Evolutionary conservation across 1,140 invertebrate genomes (phyloP).

Genomic region (Brachionus rotundiformis): DNA sequence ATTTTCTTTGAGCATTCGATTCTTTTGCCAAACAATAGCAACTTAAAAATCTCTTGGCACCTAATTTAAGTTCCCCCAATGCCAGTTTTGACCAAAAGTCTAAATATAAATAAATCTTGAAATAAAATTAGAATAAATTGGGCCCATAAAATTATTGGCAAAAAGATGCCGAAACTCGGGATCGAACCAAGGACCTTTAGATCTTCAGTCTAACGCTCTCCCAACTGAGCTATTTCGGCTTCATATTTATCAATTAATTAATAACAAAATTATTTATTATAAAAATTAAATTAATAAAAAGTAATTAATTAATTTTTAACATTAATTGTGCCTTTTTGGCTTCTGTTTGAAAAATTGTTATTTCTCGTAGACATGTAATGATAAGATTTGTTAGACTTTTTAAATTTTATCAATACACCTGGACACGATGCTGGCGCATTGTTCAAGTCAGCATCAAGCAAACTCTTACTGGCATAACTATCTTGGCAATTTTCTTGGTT

Average conservation of each 20-base stretch:
- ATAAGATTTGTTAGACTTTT: neutral
- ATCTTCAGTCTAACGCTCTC: conserved; percentile 16
- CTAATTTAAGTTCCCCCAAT: too few species aligned
- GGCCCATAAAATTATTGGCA: neutral
- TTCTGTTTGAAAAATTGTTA: conserved; percentile 50
- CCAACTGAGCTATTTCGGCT: conserved; percentile 15
- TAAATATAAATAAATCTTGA: too few species aligned
- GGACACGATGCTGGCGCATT: conserved; percentile 20
- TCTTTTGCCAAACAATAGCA: too few species aligned
- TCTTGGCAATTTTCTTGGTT: neutral
- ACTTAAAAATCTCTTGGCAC: too few species aligned
- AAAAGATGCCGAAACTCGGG: conserved; percentile 2
- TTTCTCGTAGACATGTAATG: conserved; percentile 50
- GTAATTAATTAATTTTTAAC: neutral
- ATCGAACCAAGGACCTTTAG: conserved; percentile 16
- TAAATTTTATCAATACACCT: conserved; percentile 25
- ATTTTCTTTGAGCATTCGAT: too few species aligned
- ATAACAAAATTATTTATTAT: neutral
- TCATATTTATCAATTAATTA: too few species aligned
- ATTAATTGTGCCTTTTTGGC: conserved; percentile 38
- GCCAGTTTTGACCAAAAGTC: too few species aligned
- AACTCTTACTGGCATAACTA: neutral
- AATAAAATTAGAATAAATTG: too few species aligned
- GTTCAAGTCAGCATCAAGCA: conserved; percentile 26
- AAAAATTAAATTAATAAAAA: neutral